A percentile compares a stretch with the other conserved stretches of the same genome.
Evolutionary conservation across 2,113 vertebrate species (phyloP).

Genomic region (Sander vitreus): DNA sequence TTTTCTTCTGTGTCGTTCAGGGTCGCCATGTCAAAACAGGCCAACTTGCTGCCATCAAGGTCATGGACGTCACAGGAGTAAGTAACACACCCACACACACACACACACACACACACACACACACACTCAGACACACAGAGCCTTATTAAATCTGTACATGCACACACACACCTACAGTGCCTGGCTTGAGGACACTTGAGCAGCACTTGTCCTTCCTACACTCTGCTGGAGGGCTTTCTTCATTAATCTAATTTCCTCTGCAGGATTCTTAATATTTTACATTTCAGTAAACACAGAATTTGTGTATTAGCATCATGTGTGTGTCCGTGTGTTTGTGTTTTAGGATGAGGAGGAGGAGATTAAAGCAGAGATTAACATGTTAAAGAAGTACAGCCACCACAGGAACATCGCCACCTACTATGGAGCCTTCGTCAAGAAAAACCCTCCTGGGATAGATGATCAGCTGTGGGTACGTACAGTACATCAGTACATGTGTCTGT

Average conservation of each 20-base stretch:
- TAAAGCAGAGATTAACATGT: conserved; percentile 99
- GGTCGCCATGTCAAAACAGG: conserved; percentile 99
- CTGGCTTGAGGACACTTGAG: not conserved
- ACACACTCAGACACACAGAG: not conserved
- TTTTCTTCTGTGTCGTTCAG: conserved; percentile 77
- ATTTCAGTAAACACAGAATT: not conserved
- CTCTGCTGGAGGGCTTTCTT: not conserved
- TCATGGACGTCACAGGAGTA: conserved; percentile 99
- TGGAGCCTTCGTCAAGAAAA: conserved; percentile 98
- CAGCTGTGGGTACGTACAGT: conserved; percentile 91
- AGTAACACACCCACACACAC: conserved; percentile 63
- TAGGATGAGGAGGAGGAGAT: conserved; percentile 99
- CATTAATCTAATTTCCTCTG: conserved; percentile 11
- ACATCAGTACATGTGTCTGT: not conserved
- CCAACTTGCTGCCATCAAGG: conserved; percentile 98
- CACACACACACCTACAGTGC: not conserved
- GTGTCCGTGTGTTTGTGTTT: conserved; percentile 34
- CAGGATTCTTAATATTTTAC: not conserved
- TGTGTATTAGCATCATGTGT: not conserved
- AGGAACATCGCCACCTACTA: conserved; percentile 96
- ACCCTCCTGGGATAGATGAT: conserved; percentile 97
- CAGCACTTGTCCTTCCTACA: not conserved
- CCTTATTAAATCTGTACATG: not conserved
- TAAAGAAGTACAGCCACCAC: conserved; percentile 99
- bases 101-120: conserved; percentile 27